These are phyloP conservation scores for Malurus splendens DNA, from an alignment of 2,797 vertebrate species.

Conservation along the genomic window DNA sequence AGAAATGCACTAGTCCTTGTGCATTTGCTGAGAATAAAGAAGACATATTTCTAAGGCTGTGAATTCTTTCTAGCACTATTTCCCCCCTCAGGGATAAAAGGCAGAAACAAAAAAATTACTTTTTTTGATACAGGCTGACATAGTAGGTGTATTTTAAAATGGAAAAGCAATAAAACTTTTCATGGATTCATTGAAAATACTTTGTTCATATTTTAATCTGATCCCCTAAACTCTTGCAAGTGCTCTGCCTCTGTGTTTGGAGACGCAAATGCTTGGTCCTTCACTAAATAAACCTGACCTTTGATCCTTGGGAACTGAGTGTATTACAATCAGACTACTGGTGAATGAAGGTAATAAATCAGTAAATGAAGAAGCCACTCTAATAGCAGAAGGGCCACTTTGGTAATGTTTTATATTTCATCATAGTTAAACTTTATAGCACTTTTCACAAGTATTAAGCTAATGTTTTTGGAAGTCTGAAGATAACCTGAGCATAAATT, in stretches of 20 bases:
- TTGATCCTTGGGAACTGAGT: neutral
- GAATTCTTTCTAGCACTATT: neutral
- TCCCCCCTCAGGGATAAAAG: neutral
- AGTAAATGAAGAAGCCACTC: neutral
- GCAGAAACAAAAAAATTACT: neutral
- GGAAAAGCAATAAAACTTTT: constrained; percentile 1
- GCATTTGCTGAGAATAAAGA: neutral
- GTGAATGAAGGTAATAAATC: neutral
- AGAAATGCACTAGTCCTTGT: neutral
- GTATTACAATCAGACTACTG: neutral
- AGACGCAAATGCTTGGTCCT: neutral
- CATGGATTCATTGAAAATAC: neutral
- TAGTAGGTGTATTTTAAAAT: neutral
- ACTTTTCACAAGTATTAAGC: neutral
- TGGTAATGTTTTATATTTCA: neutral
- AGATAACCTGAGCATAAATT: neutral
- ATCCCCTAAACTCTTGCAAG: neutral
- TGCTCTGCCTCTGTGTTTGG: neutral
- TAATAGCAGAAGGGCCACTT: neutral
- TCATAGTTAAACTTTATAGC: neutral
- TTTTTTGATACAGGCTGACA: constrained; percentile 17
- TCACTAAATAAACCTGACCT: neutral
- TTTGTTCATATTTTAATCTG: neutral
- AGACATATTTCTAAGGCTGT: neutral
- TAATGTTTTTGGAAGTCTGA: neutral